Base-by-base conservation (phyloP, 2,888 invertebrate genomes). In the Heteropelma amictum region DNA sequence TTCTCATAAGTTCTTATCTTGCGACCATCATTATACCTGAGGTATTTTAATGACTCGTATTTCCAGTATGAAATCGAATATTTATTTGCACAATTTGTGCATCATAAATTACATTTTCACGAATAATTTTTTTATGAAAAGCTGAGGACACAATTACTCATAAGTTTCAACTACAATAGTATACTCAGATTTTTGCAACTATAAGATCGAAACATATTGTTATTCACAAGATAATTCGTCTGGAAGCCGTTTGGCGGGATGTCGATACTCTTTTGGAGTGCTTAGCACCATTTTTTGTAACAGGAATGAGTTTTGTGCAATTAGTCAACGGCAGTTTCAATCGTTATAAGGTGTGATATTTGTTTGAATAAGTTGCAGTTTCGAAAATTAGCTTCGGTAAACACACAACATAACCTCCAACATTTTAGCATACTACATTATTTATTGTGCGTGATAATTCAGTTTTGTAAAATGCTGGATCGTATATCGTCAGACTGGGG, bases 241-340 rank as follows among this genome's bases (percentile, higher is more conserved):
- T 73, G 26, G 30, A 3, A 7, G 28, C 8, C n/a, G 19, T 33
- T 5, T 49, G 47, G 38, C 45, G 45, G 0, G 56, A 73, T 14
- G 7, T 54, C 14, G 67, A 61, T 7, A 33, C 14, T 56, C 23
- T 73, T 42, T 12, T 73, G 38, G 72, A 73, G 6, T 17, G 54
- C 30, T 14, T 73, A 2, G 1, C 72, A 8, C 33, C 67, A 10
- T 3, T 68, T 4, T 6, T 42, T 0, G 30, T 49, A 10, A 26
- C 53, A 12, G 7, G 3, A 0, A 0, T 63, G 12, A 21, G 12
- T 8, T n/a, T 35, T 6, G 21, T 10, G 8, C 68, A 73, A 51
- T 56, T 68, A 21, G 56, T 68, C 8, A 73, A 73, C 26, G 40
- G 56, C 12, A 14, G 56, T 17, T 35, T 68, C 17, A 56, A 73